phyloP scores from a whole-genome alignment of 2,888 invertebrate genomes.

The Andrena flavipes region DNA sequence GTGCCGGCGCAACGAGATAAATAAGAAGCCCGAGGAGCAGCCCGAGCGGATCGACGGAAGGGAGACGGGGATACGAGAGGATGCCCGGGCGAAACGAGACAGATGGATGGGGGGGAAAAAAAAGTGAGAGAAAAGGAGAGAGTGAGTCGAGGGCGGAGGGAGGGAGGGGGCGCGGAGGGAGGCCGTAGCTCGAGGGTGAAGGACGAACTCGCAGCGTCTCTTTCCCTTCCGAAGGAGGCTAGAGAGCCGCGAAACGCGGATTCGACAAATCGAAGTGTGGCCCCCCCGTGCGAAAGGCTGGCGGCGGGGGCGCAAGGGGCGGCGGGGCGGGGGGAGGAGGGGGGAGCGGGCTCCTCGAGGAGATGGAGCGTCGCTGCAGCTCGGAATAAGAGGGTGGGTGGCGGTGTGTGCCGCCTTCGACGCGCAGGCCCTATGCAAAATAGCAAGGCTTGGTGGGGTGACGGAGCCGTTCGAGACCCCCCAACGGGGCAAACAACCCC shows the following conservation, averaged over 20 bases:
- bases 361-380: constrained; percentile 65
- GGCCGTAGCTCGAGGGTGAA: constrained; percentile 26
- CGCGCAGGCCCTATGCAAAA: constrained; percentile 84
- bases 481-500: constrained; percentile 83
- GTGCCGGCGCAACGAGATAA: constrained; percentile 73
- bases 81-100: constrained; percentile 32
- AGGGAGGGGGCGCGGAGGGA: constrained; percentile 49
- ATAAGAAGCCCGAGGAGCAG: constrained; percentile 63
- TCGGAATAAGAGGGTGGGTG: constrained; percentile 68
- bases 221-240: constrained; percentile 47
- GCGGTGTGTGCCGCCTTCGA: constrained; percentile 73
- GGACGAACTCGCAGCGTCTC: constrained; percentile 39
- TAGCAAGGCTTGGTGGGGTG: constrained; percentile 76
- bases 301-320: constrained; percentile 5
- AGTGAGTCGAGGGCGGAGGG: constrained; percentile 42
- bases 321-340: background rate
- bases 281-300: constrained; percentile 54
- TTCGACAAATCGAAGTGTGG: constrained; percentile 82
- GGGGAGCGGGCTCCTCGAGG: constrained; percentile 47
- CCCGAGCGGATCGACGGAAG: constrained; percentile 15
- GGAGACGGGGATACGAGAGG: constrained; percentile 15
- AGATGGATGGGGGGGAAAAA: constrained; percentile 9
- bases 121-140: constrained; percentile 21
- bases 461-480: constrained; percentile 77
- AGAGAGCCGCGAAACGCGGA: constrained; percentile 78